These are phyloP conservation scores for Sipha flava DNA, from an alignment of 1,140 invertebrate genomes.

Conservation along the genomic window DNA sequence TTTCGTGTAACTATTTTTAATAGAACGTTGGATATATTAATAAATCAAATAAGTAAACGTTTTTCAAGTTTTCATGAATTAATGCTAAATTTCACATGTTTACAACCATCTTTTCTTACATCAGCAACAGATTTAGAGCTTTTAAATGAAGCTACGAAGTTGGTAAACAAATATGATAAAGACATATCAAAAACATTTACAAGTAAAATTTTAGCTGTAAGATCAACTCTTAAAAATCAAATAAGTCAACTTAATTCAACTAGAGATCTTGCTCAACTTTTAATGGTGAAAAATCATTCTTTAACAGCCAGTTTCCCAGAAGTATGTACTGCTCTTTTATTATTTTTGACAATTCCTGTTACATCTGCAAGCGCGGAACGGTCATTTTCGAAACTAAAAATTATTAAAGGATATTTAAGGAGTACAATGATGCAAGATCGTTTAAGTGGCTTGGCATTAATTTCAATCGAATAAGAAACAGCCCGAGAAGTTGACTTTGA, in stretches of 20 bases:
- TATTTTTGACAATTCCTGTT: conserved; percentile 43
- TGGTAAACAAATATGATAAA: not conserved
- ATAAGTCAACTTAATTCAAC: not conserved
- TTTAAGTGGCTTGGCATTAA: not conserved
- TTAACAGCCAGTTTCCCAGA: conserved; percentile 41
- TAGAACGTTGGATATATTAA: not conserved
- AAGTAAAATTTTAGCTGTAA: not conserved
- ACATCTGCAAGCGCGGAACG: not conserved
- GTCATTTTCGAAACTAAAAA: not conserved
- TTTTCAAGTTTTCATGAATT: not conserved
- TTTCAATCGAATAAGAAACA: not conserved
- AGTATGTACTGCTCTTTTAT: conserved; percentile 63
- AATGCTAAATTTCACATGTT: not conserved
- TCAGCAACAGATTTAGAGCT: not conserved
- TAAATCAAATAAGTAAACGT: not conserved
- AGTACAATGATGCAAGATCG: not conserved
- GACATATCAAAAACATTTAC: not conserved
- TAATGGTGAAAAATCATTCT: not conserved
- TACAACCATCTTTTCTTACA: not conserved
- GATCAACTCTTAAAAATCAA: conserved; percentile 1
- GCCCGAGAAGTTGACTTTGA: not conserved
- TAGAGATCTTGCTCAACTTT: conserved; percentile 39
- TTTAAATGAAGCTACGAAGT: conserved; percentile 8
- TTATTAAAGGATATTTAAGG: not conserved
- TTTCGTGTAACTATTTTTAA: too few relatives aligned